Conservation (phyloP, 2,113 vertebrate genomes). For the Cervus canadensis region DNA sequence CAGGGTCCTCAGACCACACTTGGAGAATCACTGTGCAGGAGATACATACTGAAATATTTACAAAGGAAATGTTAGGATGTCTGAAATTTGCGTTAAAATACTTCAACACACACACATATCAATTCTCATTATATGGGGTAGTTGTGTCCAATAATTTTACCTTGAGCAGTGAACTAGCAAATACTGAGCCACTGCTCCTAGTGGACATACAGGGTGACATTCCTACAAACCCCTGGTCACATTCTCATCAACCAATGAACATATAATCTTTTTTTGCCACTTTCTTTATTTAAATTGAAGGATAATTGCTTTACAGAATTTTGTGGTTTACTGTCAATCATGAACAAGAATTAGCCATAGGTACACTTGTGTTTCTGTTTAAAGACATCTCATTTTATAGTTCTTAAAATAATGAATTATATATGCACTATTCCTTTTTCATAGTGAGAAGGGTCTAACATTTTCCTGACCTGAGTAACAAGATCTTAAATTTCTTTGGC, state of each 20-base stretch:
- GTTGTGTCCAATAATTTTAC: background rate
- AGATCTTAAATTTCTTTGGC: background rate
- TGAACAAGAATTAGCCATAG: background rate
- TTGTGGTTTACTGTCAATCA: background rate
- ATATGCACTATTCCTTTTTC: background rate
- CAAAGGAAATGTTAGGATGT: background rate
- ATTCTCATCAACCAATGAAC: background rate
- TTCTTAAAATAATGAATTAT: background rate
- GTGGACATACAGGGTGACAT: background rate
- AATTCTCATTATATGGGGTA: background rate
- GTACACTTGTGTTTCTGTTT: background rate
- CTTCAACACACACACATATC: background rate
- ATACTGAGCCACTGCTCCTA: background rate
- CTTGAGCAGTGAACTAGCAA: background rate
- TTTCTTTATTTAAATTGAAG: background rate
- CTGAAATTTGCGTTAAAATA: conserved; percentile 8
- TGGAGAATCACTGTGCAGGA: background rate
- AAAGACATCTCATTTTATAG: background rate
- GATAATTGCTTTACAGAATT: background rate
- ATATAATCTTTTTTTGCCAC: background rate
- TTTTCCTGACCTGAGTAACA: background rate
- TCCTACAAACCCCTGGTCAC: background rate
- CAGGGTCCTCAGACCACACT: background rate
- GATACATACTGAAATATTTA: conserved; percentile 4
- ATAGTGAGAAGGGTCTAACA: background rate